Evolutionary conservation across 2,113 vertebrate species (phyloP).

Genomic region (Antennarius striatus): DNA sequence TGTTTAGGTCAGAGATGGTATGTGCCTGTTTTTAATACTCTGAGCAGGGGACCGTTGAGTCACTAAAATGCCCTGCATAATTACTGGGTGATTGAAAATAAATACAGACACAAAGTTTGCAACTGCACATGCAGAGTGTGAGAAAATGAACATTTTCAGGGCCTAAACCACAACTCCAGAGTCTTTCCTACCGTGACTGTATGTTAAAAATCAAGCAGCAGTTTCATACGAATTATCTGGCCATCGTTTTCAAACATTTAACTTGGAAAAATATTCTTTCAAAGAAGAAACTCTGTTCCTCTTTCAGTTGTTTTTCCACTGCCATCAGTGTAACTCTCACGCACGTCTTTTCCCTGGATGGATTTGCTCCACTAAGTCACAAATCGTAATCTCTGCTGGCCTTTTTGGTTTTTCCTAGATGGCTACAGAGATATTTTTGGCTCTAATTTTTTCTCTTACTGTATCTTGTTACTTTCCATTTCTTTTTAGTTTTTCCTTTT

Average conservation of each 20-base stretch:
- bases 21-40: constrained; percentile 37
- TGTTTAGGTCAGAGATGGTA: constrained; percentile 21
- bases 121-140: constrained; percentile 20
- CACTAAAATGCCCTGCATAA: no score
- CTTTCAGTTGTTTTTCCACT: constrained; percentile 71
- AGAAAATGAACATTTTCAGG: constrained; percentile 14
- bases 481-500: constrained; percentile 36
- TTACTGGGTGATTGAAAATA: not conserved
- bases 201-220: constrained; percentile 37
- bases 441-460: constrained; percentile 48
- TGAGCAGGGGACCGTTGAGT: no score
- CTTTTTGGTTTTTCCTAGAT: constrained; percentile 59
- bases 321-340: constrained; percentile 57
- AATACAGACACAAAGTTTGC: constrained; percentile 11
- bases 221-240: constrained; percentile 47
- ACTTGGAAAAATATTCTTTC: constrained; percentile 51
- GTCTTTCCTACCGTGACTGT: constrained; percentile 32
- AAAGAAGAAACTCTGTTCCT: constrained; percentile 48
- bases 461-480: constrained; percentile 61
- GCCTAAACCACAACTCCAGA: constrained; percentile 19
- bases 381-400: constrained; percentile 32
- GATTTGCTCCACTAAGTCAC: constrained; percentile 63
- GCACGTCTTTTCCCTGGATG: constrained; percentile 59
- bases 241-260: constrained; percentile 27
- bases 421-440: constrained; percentile 59